Evolutionary conservation across 2,888 invertebrate species (phyloP), one percentile per base, ranked within the genome.

Genomic region (Eupithecia pulchellata): DNA sequence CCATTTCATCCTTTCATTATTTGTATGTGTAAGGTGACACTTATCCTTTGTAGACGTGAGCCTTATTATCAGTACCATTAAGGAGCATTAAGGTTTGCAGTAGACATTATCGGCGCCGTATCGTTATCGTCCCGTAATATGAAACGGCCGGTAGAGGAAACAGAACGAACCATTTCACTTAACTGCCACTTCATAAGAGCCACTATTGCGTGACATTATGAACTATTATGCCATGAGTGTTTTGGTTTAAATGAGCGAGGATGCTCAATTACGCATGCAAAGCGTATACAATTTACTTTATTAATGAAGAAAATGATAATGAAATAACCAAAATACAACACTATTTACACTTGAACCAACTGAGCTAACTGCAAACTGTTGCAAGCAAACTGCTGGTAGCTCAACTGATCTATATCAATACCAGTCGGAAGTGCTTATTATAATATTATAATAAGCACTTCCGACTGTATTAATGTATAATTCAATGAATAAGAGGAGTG

Each of bases 191-290:
- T 69, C 72, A 73, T 73, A 73, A 69, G 47, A 39, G 64, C 64
- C 67, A 69, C 66, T 73, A 67, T 64, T 69, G 66, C 57, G 69
- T 73, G 69, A 64, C 72, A 69, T 67, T n/a, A 72, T 69, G 66
- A 72, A 36, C 72, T 63, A 72, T 72, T 72, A 65, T 62, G 65
- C 29, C 63, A 66, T 58, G 52, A 72, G 68, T 36, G 62, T 68
- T 71, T 74, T 70, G 72, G 61, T 64, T 73, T 70, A 72, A 75
- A 75, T 75, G 73, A 77, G 72, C 72, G 52, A 60, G 71, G 68
- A 67, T 65, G 66, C 66, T 68, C 71, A 64, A 75, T 77, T 71
- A 74, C 66, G 71, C 68, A 63, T 34, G 64, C 63, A 62, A 72
- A 72, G 71, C n/a, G n/a, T n/a, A n/a, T n/a, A n/a, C n/a, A n/a